These are phyloP conservation scores for Pterocles burchelli DNA, from an alignment of 2,113 vertebrate species.

Conservation along the genomic window DNA sequence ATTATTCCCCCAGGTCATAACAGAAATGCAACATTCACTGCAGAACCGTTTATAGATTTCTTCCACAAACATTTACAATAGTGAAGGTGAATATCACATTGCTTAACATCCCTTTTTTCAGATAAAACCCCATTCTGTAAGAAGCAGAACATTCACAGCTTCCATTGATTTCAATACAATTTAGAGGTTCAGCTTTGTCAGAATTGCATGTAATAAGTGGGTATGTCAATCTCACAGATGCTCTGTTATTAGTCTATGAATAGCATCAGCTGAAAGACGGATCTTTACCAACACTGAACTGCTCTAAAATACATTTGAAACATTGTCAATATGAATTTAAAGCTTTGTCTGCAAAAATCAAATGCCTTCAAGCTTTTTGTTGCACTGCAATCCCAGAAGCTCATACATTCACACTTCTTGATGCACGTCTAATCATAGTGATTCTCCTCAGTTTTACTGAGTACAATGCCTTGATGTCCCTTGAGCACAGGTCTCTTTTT, in stretches of 20 bases:
- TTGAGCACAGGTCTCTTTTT: background rate
- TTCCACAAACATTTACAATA: constrained; percentile 1
- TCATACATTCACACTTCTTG: background rate
- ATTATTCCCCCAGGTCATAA: background rate
- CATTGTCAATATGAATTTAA: background rate
- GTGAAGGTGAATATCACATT: background rate
- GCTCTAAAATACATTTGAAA: background rate
- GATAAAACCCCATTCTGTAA: background rate
- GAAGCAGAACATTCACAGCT: background rate
- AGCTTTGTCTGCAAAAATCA: background rate
- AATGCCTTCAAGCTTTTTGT: background rate
- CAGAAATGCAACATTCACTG: background rate
- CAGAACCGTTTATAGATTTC: background rate
- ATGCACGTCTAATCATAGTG: background rate
- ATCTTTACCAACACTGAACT: constrained; percentile 15
- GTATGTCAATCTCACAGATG: constrained; percentile 2
- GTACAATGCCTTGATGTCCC: background rate
- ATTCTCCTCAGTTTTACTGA: constrained; percentile 20
- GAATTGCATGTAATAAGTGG: background rate
- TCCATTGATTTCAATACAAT: constrained; percentile 20
- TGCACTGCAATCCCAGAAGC: background rate
- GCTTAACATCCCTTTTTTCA: background rate
- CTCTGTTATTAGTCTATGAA: constrained; percentile 35
- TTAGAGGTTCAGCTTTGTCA: background rate
- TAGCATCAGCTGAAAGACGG: background rate